Evolutionary conservation across 2,797 vertebrate species (phyloP), one percentile per base, ranked within the genome.

Genomic region (Amblyraja radiata): DNA sequence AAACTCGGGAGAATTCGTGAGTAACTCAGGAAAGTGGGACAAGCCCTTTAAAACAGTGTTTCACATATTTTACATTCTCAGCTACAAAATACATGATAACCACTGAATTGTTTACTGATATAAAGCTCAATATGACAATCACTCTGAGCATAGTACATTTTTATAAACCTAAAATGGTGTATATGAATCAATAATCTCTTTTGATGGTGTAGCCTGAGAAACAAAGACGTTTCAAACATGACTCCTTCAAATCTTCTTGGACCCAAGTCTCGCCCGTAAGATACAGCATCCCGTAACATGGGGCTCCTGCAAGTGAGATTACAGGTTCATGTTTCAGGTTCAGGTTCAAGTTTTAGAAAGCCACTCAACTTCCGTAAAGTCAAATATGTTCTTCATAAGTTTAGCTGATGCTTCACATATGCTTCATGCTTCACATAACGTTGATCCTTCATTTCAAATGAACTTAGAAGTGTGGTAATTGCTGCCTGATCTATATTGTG

Each of bases 391-490:
- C 1, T 61, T 18, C 23, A 8, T 36, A n/a, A 88, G 32, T 1
- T 6, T 65, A 32, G 6, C n/a, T 68, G 61, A 65, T n/a, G 32
- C 32, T 32, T 32, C 32, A 32, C 32, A 32, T 32, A 32, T 32
- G 32, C 32, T 32, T 32, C 32, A 32, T 32, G 6, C 36, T 88
- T 88, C 1, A 21, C 65, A 68, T 8, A 21, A 46, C n/a, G 1
- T 21, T 88, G 84, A 36, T n/a, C 14, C 16, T n/a, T 68, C 14
- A 14, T 36, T 88, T 88, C n/a, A 10, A 88, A 36, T 14, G 14
- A 88, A 88, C 14, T 32, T 88, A 65, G 18, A 88, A 36, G 84
- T 88, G n/a, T 13, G 83, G n/a, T 68, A 88, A 86, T 63, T 63
- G 28, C 83, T 16, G 58, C 4, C 11, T 86, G 58, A 88, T 88